These are phyloP conservation scores for Australoheros scitulus DNA, from an alignment of 2,113 vertebrate species.

Conservation along the genomic window DNA sequence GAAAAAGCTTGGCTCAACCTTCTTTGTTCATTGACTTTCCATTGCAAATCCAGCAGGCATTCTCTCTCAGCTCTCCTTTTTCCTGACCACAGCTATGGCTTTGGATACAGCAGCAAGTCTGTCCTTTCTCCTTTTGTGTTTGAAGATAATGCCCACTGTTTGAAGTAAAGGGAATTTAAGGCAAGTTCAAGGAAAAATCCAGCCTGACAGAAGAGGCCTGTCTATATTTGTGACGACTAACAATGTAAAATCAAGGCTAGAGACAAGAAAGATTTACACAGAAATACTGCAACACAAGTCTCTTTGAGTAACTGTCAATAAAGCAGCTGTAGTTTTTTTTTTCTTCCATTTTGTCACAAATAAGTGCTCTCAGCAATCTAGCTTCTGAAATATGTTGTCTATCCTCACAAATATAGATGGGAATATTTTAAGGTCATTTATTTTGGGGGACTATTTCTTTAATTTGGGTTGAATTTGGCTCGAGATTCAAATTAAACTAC, in stretches of 20 bases:
- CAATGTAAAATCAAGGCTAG: constrained; percentile 19
- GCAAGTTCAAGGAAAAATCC: constrained; percentile 53
- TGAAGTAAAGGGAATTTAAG: constrained; percentile 54
- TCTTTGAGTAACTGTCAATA: constrained; percentile 1
- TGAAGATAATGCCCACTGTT: constrained; percentile 74
- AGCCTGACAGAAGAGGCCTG: constrained; percentile 34
- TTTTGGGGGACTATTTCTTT: not conserved
- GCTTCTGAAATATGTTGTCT: not conserved
- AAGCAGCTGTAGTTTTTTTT: not conserved
- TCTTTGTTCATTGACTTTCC: constrained; percentile 77
- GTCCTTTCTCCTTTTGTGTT: constrained; percentile 75
- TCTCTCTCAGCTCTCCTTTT: constrained; percentile 70
- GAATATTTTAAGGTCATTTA: not conserved
- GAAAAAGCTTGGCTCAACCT: constrained; percentile 71
- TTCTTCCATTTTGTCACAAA: not conserved
- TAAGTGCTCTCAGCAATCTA: constrained; percentile 4
- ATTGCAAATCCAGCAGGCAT: constrained; percentile 77
- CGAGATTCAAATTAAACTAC: constrained; percentile 14
- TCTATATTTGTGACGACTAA: constrained; percentile 32
- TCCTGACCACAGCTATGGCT: constrained; percentile 75
- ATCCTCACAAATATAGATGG: constrained; percentile 5
- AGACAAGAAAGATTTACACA: constrained; percentile 20
- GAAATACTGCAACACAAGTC: constrained; percentile 20
- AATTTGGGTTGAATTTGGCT: not conserved
- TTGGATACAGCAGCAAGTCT: constrained; percentile 73